Conservation (phyloP, 2,113 vertebrate genomes). For the Loxodonta africana region DNA sequence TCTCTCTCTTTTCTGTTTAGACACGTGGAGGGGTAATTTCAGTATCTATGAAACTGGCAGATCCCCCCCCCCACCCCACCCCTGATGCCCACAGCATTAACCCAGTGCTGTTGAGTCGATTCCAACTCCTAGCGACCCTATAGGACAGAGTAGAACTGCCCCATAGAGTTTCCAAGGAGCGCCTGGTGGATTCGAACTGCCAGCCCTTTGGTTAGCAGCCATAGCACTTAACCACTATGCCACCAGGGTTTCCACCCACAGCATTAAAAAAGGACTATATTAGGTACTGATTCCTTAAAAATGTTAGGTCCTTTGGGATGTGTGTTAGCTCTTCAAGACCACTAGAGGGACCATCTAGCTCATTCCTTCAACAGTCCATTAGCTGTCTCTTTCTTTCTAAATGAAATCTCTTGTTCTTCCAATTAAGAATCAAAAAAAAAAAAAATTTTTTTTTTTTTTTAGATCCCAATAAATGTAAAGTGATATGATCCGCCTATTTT, state of each 20-base stretch:
- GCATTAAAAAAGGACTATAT: neutral
- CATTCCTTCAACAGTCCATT: neutral
- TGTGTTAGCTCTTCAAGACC: neutral
- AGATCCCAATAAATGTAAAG: neutral
- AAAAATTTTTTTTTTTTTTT: no score
- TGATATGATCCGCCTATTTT: neutral
- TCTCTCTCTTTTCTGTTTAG: neutral
- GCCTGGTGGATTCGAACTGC: no score
- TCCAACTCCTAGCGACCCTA: no score
- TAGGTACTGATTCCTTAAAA: neutral
- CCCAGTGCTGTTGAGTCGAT: no score
- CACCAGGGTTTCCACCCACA: neutral
- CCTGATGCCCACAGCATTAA: no score
- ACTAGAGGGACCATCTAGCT: constrained; percentile 51
- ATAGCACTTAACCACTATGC: no score
- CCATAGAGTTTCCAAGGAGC: no score
- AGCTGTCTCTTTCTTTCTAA: neutral
- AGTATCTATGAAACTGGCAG: accelerated
- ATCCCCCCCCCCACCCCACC: no score
- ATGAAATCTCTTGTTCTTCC: neutral
- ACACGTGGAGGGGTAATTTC: neutral
- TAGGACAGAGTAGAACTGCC: no score
- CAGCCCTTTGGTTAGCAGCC: no score
- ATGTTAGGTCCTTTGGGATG: neutral
- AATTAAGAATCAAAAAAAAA: constrained; percentile 34